Percentiles rank a stretch among this genome's conserved stretches.
Conservation (phyloP, 2,113 vertebrate genomes). For the Alligator mississippiensis region DNA sequence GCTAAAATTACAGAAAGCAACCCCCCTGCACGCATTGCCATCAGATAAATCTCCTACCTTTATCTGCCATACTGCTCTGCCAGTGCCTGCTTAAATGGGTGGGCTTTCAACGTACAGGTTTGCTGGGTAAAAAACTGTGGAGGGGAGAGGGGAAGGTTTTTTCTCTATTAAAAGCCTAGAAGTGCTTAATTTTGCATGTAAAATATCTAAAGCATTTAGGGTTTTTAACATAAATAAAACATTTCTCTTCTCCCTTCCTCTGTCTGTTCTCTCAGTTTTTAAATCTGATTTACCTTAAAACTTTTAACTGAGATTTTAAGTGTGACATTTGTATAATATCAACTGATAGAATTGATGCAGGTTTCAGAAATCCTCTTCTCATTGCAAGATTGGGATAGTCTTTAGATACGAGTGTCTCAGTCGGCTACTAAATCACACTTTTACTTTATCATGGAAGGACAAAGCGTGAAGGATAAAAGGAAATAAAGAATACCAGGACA, state of each 20-base stretch:
- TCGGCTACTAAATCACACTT: neutral
- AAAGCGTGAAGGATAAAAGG: neutral
- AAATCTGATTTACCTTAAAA: neutral
- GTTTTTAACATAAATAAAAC: neutral
- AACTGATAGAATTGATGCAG: neutral
- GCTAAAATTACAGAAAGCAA: neutral
- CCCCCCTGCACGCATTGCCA: neutral
- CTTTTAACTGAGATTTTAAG: neutral
- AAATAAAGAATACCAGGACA: neutral
- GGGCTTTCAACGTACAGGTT: neutral
- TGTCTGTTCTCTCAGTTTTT: neutral
- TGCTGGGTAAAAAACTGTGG: neutral
- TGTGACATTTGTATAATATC: neutral
- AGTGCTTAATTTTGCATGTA: neutral
- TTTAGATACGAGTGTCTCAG: neutral
- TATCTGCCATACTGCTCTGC: conserved; percentile 14
- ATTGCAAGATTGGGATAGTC: neutral
- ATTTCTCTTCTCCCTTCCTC: neutral
- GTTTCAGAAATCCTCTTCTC: neutral
- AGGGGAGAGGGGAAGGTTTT: neutral
- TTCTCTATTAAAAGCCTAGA: neutral
- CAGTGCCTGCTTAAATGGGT: neutral
- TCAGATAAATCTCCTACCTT: neutral
- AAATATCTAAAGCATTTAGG: conserved; percentile 1
- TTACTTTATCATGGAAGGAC: neutral